These are phyloP conservation scores for Maniola hyperantus DNA, from an alignment of 2,888 invertebrate genomes.

Conservation along the genomic window DNA sequence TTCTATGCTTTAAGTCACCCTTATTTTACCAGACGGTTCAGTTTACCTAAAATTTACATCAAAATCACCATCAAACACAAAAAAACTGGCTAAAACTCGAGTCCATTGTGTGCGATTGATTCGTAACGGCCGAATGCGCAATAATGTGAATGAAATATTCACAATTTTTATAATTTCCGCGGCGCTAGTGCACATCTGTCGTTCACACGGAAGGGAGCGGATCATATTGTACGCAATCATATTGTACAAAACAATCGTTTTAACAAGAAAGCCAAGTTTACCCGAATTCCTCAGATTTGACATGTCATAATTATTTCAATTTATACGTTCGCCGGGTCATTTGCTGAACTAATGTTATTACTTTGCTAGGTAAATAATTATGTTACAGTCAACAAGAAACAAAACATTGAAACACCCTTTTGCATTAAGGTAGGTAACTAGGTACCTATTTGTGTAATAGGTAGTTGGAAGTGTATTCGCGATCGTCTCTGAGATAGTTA, in stretches of 20 bases:
- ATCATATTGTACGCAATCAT: slow-evolving; percentile 46
- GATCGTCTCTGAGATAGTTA: slow-evolving; percentile 36
- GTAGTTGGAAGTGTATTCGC: slow-evolving; percentile 17
- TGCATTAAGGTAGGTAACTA: no score
- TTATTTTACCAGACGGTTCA: slow-evolving; percentile 70
- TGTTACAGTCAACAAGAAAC: slow-evolving; percentile 15
- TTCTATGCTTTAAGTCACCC: slow-evolving; percentile 71
- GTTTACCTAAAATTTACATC: slow-evolving; percentile 77
- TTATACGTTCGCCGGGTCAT: neutral
- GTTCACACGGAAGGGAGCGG: slow-evolving; percentile 72
- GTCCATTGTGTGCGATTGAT: slow-evolving; percentile 79
- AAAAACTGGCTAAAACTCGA: slow-evolving; percentile 73
- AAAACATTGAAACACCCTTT: slow-evolving; percentile 23
- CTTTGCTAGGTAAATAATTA: neutral
- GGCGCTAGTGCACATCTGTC: slow-evolving; percentile 75
- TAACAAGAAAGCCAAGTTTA: slow-evolving; percentile 33
- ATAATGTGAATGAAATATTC: slow-evolving; percentile 81
- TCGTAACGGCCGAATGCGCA: slow-evolving; percentile 80
- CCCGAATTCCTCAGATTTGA: slow-evolving; percentile 19
- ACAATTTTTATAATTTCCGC: slow-evolving; percentile 76
- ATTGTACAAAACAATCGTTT: slow-evolving; percentile 48
- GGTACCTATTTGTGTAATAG: slow-evolving; percentile 29
- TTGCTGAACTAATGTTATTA: neutral
- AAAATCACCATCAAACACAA: slow-evolving; percentile 73
- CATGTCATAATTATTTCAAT: slow-evolving; percentile 9